Evolutionary conservation across 2,113 vertebrate species (phyloP).

Genomic region (Cinclus cinclus): DNA sequence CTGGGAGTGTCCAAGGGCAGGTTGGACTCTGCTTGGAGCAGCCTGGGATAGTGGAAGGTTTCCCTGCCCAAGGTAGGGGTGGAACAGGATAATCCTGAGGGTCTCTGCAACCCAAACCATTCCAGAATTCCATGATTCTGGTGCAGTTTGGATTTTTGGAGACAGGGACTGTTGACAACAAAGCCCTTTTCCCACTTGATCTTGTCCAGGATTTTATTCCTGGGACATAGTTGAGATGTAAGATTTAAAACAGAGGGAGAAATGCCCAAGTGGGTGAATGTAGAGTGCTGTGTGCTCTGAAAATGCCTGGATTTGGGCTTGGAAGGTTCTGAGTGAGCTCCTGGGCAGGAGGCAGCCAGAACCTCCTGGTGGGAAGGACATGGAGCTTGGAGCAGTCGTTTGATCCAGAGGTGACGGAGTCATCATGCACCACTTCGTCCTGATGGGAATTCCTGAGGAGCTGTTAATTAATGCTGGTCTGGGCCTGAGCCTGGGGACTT

Average conservation of each 20-base stretch:
- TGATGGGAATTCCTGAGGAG: background rate
- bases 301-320: background rate
- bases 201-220: fast-evolving
- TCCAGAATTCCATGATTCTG: background rate
- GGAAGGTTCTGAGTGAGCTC: background rate
- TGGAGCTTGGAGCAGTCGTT: fast-evolving
- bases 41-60: fast-evolving
- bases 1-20: background rate
- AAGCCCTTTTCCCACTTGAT: background rate
- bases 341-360: background rate
- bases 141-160: background rate
- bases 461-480: background rate
- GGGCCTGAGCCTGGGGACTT: background rate
- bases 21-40: background rate
- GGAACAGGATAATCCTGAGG: background rate
- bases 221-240: background rate
- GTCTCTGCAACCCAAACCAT: background rate
- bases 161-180: fast-evolving
- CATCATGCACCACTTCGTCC: fast-evolving
- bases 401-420: background rate
- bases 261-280: background rate
- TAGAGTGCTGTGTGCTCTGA: background rate
- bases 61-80: background rate
- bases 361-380: fast-evolving
- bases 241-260: background rate